A percentile compares a stretch with the other conserved stretches of the same genome.
Conservation (phyloP, 2,797 vertebrate genomes). For the Rhynchonycteris naso region DNA sequence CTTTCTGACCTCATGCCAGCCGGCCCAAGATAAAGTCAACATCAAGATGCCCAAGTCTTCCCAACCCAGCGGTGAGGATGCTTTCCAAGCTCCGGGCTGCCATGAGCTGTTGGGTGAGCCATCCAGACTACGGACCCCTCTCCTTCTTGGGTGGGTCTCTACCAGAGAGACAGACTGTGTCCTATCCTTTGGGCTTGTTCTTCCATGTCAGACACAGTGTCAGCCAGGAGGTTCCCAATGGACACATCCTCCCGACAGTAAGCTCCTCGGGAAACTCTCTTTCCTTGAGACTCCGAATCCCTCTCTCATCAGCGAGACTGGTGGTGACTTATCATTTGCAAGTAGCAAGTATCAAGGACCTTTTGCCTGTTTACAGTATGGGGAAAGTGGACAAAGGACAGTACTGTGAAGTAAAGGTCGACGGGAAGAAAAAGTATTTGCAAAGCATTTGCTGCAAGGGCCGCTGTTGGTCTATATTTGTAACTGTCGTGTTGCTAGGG, state of each 20-base stretch:
- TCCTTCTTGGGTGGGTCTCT: not conserved
- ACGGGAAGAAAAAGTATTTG: not conserved
- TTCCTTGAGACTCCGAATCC: not conserved
- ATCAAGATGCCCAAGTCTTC: not conserved
- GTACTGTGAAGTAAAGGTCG: not conserved
- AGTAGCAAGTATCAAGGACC: not conserved
- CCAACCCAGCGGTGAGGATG: not conserved
- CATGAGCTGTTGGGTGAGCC: not conserved
- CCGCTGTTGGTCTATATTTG: not conserved
- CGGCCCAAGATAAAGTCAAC: not conserved
- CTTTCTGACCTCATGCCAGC: not conserved
- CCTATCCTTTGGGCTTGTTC: not conserved
- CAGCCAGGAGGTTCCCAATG: not conserved
- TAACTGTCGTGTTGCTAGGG: not conserved
- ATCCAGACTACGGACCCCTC: not conserved
- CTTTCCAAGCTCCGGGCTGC: not conserved
- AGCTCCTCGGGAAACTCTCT: not conserved
- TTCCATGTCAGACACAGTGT: not conserved
- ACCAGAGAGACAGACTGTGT: not conserved
- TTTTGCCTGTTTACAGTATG: not conserved
- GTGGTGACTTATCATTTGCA: not conserved
- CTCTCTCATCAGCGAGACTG: not conserved
- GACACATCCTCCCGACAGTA: not conserved
- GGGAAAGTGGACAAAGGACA: not conserved
- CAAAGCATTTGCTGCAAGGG: not conserved